These are phyloP conservation scores for Chrysogorgia sp. DNA, from an alignment of 92 coral and sea anemone genomes.

Conservation along the genomic window DNA sequence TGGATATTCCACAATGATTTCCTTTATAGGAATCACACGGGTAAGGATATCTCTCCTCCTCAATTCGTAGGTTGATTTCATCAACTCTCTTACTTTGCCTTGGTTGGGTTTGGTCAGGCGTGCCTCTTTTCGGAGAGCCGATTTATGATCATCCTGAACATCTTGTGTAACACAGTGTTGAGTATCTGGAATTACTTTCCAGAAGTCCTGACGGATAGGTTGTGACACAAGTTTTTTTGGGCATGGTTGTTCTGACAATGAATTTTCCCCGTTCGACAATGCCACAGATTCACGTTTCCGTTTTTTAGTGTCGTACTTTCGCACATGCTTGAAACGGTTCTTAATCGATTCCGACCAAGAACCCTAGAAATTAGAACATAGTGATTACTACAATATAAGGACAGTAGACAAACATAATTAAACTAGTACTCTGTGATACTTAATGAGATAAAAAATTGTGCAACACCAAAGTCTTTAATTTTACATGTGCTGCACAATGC, in stretches of 20 bases:
- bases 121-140: conserved; percentile 25
- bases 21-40: conserved; percentile 1
- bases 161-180: background rate
- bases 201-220: conserved; percentile 19
- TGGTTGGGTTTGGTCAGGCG: conserved; percentile 7
- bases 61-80: background rate
- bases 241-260: too few relatives aligned
- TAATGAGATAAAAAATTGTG: too few relatives aligned
- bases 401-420: background rate
- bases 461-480: too few relatives aligned
- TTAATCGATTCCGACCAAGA: conserved; percentile 25
- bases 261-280: background rate
- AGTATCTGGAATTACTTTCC: conserved; percentile 27
- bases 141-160: background rate
- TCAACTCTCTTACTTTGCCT: conserved; percentile 3
- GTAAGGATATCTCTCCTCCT: conserved; percentile 7
- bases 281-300: background rate
- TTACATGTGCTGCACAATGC: too few relatives aligned
- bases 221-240: too few relatives aligned
- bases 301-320: conserved; percentile 29
- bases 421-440: background rate
- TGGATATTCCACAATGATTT: conserved; percentile 9
- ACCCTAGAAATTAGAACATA: conserved; percentile 18
- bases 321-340: conserved; percentile 18
- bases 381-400: too few relatives aligned